Base-by-base conservation (phyloP, 1,140 invertebrate genomes). In the Tenebrio molitor region DNA sequence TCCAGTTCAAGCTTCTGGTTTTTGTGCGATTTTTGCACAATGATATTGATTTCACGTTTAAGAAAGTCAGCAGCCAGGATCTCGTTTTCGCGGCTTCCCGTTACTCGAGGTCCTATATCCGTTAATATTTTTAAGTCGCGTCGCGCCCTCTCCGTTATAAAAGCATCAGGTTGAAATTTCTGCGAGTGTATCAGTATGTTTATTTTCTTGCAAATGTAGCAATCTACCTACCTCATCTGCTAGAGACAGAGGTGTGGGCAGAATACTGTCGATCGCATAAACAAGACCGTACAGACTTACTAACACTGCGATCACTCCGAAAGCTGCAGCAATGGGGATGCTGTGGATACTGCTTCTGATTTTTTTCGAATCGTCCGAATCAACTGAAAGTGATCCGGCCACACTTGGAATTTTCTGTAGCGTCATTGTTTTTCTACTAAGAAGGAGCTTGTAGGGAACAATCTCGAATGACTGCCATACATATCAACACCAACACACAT, bases 361-460 rank as follows among this genome's bases (percentile, higher is more conserved):
- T 50, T 50, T 50, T 19, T 17, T 16, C 6, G 17, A 50, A 23
- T 17, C 17, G 17, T 50, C 17, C 0, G 21, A 17, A 21, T 10
- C 19, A n/a, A n/a, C n/a, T n/a, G n/a, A n/a, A 96, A 73, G 95
- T 98, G 0, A 85, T 99, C 58, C 91, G 94, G 80, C 94, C 90
- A 76, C 99, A 99, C 83, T 87, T 97, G 82, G 98, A 99, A 85
- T 99, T 96, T 83, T 95, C 95, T 0, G 84, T 99, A 44, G 94
- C 96, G 6, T 96, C 95, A 17, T 86, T 99, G 63, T 81, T 99
- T 15, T 99, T 93, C 85, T 99, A 95, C 83, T 91, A 99, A 86
- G 98, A 99, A 84, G 92, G 95, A 39, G 96, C 97, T 14, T 97
- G 95, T 85, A 97, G 95, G 71, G 98, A 99, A 84, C 97, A 99